Evolutionary conservation across 2,797 vertebrate species (phyloP).

Genomic region (Odontamblyopus lacepedii): DNA sequence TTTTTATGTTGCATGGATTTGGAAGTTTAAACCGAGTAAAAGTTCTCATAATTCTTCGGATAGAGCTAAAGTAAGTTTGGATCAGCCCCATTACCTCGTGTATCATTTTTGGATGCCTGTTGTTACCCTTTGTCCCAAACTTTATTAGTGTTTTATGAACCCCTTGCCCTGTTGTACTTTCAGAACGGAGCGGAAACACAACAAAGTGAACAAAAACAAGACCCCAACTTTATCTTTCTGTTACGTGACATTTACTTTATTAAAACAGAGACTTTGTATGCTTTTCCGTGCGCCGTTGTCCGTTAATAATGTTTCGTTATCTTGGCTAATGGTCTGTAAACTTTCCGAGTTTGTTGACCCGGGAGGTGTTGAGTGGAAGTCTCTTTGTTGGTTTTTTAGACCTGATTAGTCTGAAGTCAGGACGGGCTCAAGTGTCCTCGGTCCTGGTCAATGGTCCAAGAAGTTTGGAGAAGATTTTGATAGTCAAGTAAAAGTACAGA

Average conservation of each 20-base stretch:
- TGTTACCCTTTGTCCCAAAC: slow-evolving; percentile 30
- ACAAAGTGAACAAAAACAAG: not conserved
- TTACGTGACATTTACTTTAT: not conserved
- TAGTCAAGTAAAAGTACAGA: too few relatives aligned
- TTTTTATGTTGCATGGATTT: too few relatives aligned
- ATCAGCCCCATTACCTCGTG: not conserved
- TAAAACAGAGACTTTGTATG: not conserved
- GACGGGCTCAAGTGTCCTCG: not conserved
- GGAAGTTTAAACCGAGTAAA: too few relatives aligned
- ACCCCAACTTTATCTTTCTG: not conserved
- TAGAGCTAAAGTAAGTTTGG: not conserved
- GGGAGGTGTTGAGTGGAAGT: not conserved
- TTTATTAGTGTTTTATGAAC: slow-evolving; percentile 70
- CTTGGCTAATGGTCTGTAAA: slow-evolving; percentile 13
- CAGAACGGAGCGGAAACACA: not conserved
- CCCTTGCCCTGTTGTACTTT: slow-evolving; percentile 1
- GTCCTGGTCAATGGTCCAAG: too few relatives aligned
- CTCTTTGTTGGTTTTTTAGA: not conserved
- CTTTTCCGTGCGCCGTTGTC: not conserved
- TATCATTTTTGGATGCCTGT: not conserved
- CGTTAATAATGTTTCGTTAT: not conserved
- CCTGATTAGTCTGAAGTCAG: not conserved
- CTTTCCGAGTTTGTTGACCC: slow-evolving; percentile 28
- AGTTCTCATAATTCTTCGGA: not conserved
- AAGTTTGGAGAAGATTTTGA: too few relatives aligned